Conservation (phyloP, 2,797 vertebrate genomes). For the Vultur gryphus region DNA sequence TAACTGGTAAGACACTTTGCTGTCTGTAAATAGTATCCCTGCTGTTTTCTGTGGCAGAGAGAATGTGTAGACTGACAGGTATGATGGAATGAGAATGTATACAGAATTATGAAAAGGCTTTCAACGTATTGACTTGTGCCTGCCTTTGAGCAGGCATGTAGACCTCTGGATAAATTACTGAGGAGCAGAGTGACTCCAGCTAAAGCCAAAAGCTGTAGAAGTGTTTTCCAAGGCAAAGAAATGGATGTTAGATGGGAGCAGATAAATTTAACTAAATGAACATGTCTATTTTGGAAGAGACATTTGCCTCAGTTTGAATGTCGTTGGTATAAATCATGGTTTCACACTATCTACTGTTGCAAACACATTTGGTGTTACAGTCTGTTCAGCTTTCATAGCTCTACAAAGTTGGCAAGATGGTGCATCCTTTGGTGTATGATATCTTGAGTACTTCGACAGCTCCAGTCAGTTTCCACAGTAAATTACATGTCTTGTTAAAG, state of each 20-base stretch:
- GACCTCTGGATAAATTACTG: not conserved
- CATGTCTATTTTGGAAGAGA: not conserved
- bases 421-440: not conserved
- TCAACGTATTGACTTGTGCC: accelerated
- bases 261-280: not conserved
- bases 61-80: not conserved
- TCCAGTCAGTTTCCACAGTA: not conserved
- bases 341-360: not conserved
- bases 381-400: not conserved
- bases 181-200: not conserved
- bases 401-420: not conserved
- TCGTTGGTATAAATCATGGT: not conserved
- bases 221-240: not conserved
- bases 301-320: not conserved
- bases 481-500: not conserved
- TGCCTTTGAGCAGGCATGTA: not conserved
- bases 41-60: not conserved
- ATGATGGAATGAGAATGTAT: not conserved
- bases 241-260: not conserved
- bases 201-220: not conserved
- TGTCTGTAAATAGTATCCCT: not conserved
- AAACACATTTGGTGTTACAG: not conserved
- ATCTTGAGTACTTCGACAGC: not conserved
- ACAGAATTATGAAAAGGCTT: not conserved
- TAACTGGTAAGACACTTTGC: not conserved